Evolutionary conservation across 2,797 vertebrate species (phyloP).

Genomic region (Nyctalus aviator): DNA sequence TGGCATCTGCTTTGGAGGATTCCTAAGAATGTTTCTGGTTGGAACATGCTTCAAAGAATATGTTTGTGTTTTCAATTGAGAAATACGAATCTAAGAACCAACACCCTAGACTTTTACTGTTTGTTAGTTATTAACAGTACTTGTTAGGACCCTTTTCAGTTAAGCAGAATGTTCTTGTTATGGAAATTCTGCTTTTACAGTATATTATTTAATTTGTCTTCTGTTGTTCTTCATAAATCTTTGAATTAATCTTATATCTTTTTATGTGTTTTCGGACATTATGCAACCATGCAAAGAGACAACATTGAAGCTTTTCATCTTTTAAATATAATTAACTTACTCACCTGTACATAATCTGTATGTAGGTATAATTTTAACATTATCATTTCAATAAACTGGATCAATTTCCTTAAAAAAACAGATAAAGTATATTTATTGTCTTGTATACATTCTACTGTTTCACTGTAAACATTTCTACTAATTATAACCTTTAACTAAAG

Average conservation of each 20-base stretch:
- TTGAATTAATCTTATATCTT: not conserved
- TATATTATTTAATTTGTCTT: not conserved
- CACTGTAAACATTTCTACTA: constrained; percentile 37
- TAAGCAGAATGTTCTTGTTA: not conserved
- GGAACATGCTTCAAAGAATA: not conserved
- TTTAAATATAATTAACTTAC: constrained; percentile 28
- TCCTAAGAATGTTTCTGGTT: not conserved
- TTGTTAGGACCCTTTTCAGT: not conserved
- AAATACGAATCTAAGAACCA: constrained; percentile 10
- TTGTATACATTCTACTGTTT: not conserved
- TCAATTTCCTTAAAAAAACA: constrained; percentile 3
- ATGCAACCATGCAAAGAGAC: not conserved
- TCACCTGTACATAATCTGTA: not conserved
- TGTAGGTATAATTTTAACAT: constrained; percentile 8
- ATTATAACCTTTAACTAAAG: constrained; percentile 14
- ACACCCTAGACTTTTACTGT: not conserved
- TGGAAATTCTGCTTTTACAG: not conserved
- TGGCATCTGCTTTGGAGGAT: not conserved
- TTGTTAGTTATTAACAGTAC: not conserved
- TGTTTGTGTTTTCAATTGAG: not conserved
- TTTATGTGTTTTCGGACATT: not conserved
- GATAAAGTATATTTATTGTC: not conserved
- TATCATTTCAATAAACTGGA: not conserved
- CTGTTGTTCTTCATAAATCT: not conserved
- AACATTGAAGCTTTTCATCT: not conserved